These are phyloP conservation scores for Vanacampus margaritifer DNA, from an alignment of 2,113 vertebrate species.

Conservation along the genomic window DNA sequence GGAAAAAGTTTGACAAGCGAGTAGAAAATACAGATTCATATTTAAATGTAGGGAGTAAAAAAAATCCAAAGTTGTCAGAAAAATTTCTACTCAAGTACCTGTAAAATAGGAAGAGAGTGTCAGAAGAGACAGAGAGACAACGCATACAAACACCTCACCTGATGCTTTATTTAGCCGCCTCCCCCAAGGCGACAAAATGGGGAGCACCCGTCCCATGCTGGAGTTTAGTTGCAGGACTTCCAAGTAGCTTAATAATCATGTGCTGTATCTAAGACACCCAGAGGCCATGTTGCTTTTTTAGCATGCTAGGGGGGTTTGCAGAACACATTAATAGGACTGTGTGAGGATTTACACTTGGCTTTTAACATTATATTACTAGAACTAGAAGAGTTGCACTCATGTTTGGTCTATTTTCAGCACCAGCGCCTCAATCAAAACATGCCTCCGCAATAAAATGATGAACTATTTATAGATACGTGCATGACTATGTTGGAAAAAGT, in stretches of 20 bases:
- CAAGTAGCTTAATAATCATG: background rate
- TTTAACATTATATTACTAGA: constrained; percentile 2
- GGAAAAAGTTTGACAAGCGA: no score
- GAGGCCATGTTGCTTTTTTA: constrained; percentile 7
- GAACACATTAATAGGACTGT: constrained; percentile 6
- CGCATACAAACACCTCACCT: constrained; percentile 32
- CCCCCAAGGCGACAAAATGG: constrained; percentile 35
- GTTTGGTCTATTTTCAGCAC: constrained; percentile 2
- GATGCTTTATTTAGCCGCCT: constrained; percentile 42
- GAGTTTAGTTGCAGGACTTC: background rate
- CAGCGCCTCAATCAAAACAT: background rate
- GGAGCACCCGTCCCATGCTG: background rate
- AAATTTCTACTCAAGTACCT: no score
- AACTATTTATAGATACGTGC: background rate
- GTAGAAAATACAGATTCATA: no score
- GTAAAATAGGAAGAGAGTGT: no score
- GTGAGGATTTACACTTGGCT: constrained; percentile 9
- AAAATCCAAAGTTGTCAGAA: no score
- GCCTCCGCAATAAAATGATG: background rate
- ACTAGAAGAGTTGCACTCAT: background rate
- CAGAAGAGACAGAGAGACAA: background rate
- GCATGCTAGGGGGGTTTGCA: background rate
- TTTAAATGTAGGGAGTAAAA: no score
- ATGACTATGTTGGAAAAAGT: background rate
- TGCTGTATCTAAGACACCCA: background rate